phyloP scores from a whole-genome alignment of 2,113 vertebrate species.

The Ornithorhynchus anatinus region DNA sequence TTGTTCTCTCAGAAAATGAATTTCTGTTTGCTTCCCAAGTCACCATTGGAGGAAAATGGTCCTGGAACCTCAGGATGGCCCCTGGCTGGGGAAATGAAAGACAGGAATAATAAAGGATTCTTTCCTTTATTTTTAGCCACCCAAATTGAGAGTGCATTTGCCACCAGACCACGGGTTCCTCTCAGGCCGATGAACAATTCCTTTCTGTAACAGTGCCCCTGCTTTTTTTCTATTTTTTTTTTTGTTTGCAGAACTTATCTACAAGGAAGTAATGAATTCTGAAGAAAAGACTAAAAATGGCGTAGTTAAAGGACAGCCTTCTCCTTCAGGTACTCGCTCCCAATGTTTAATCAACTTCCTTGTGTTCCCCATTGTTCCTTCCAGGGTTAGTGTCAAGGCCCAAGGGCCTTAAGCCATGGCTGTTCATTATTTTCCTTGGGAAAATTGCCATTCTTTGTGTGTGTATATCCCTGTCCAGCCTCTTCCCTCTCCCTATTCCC shows the following conservation, averaged over 20 bases:
- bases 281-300: slow-evolving; percentile 99
- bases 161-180: not conserved
- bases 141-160: not conserved
- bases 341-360: slow-evolving; percentile 56
- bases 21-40: too few relatives aligned
- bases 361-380: not conserved
- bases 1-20: too few relatives aligned
- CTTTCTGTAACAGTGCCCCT: slow-evolving; percentile 18
- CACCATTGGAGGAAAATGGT: too few relatives aligned
- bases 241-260: slow-evolving; percentile 97
- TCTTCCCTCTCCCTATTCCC: too few relatives aligned
- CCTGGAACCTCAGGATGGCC: not conserved
- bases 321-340: slow-evolving; percentile 98
- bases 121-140: not conserved
- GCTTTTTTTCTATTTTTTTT: too few relatives aligned
- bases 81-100: not conserved
- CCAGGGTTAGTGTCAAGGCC: too few relatives aligned
- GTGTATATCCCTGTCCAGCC: too few relatives aligned
- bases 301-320: slow-evolving; percentile 98
- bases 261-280: slow-evolving; percentile 99
- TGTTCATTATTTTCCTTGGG: too few relatives aligned
- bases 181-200: not conserved
- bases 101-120: not conserved
- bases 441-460: too few relatives aligned
- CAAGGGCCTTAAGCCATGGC: too few relatives aligned